Base-by-base conservation (phyloP, 2,888 invertebrate genomes). In the Perizoma flavofasciatum region DNA sequence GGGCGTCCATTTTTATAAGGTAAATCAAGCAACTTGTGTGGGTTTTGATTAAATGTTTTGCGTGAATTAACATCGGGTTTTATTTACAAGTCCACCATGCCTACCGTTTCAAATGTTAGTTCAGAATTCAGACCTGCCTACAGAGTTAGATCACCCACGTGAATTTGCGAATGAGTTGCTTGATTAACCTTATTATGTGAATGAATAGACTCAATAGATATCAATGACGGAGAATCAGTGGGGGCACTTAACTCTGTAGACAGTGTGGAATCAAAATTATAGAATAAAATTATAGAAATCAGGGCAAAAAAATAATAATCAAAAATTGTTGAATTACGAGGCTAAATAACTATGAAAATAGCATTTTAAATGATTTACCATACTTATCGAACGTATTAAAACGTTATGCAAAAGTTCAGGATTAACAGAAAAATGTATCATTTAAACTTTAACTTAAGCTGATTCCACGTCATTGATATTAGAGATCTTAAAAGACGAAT, bases 1-100 rank as follows among this genome's bases (percentile, higher is more conserved):
- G 33, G 39, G 35, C 49, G 55, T 55, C 57, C 63, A 56, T 62
- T 51, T 68, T 47, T 52, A 55, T 78, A 86, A 89, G 91, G 89
- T 85, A 77, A 85, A 90, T 90, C 91, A 91, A 91, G 91, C 91
- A 91, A 91, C 88, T 81, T 77, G 80, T 86, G 89, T 90, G 89
- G 89, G 89, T 82, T 85, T 83, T 76, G 62, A 89, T 89, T 89
- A 90, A 90, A 87, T 65, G 63, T 64, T 77, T 60, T 81, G 80
- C 73, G 73, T 72, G 67, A 72, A 68, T 60, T 71, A 70, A 69
- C 63, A 63, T 64, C 80, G 85, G 78, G 83, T 91, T 91, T 91
- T 84, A 89, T 90, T 90, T 87, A 65, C 63, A 55, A 40, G 40
- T 66, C 67, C 44, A 47, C 48, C 53, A 57, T 61, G 65, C 69